A percentile compares a stretch with the other conserved stretches of the same genome.
Evolutionary conservation across 2,888 invertebrate genomes (phyloP).

Genomic region (Deilephila porcellus): DNA sequence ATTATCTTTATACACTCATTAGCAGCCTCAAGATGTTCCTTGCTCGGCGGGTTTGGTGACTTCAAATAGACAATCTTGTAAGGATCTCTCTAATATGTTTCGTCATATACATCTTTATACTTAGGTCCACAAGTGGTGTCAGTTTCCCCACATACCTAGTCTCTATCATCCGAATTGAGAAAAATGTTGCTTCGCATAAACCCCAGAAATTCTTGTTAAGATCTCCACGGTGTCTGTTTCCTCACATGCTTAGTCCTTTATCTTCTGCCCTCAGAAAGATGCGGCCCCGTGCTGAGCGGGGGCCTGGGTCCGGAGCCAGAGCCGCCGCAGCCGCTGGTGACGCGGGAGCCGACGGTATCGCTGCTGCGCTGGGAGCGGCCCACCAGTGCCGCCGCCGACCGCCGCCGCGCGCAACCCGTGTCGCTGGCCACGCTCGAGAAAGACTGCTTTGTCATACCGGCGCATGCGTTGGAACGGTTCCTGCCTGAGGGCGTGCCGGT

Average conservation of each 20-base stretch:
- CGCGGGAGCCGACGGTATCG: slow-evolving; percentile 87
- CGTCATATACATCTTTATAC: no score
- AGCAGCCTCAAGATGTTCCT: no score
- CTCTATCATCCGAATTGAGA: no score
- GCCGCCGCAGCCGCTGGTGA: slow-evolving; percentile 89
- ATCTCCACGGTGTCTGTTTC: no score
- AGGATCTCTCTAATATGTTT: no score
- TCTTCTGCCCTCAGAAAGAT: slow-evolving; percentile 84
- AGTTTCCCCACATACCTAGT: no score
- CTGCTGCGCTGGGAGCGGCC: slow-evolving; percentile 80
- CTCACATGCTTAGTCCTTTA: background rate
- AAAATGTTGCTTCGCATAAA: no score
- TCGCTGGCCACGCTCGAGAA: slow-evolving; percentile 93
- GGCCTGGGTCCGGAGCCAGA: slow-evolving; percentile 87
- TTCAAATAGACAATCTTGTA: no score
- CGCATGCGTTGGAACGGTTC: slow-evolving; percentile 94
- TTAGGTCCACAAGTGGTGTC: no score
- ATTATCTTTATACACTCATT: no score
- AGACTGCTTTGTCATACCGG: slow-evolving; percentile 97
- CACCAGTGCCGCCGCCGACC: slow-evolving; percentile 71
- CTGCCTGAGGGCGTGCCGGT: slow-evolving; percentile 96
- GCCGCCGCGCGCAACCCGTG: slow-evolving; percentile 87
- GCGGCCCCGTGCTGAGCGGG: slow-evolving; percentile 88
- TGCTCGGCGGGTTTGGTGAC: no score
- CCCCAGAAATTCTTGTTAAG: no score